Evolutionary conservation across 2,888 invertebrate species (phyloP).

Genomic region (Synergus gifuensis): DNA sequence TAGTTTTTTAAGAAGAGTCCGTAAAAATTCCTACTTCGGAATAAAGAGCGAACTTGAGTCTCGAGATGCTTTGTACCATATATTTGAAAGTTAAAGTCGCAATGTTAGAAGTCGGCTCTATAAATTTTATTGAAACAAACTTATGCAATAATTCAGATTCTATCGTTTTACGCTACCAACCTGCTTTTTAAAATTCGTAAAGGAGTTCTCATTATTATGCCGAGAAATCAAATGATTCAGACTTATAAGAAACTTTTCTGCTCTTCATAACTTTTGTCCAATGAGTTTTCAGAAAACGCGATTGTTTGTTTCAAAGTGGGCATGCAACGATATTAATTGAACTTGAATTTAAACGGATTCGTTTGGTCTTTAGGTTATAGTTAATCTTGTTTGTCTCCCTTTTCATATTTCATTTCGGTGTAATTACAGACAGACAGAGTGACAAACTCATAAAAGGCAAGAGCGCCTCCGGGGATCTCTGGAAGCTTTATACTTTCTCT

Average conservation of each 20-base stretch:
- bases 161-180: not conserved
- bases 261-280: not conserved
- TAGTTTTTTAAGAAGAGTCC: too few species aligned
- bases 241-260: conserved; percentile 8
- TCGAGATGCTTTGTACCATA: not conserved
- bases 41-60: not conserved
- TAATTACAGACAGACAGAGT: not conserved
- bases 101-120: conserved; percentile 26
- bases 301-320: not conserved
- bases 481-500: conserved; percentile 21
- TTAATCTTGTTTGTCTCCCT: not conserved
- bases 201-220: conserved; percentile 19
- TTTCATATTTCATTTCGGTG: not conserved
- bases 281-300: not conserved
- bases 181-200: conserved; percentile 12
- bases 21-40: not conserved
- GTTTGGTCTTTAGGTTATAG: too few species aligned
- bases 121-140: conserved; percentile 13
- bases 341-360: too few species aligned
- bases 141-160: conserved; percentile 18
- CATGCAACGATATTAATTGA: too few species aligned
- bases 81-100: conserved; percentile 3
- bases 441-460: conserved; percentile 24
- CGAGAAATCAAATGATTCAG: not conserved
- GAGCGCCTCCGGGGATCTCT: conserved; percentile 10